A percentile compares a stretch with the other conserved stretches of the same genome.
phyloP scores from a whole-genome alignment of 2,888 invertebrate species.

The Thera britannica region DNA sequence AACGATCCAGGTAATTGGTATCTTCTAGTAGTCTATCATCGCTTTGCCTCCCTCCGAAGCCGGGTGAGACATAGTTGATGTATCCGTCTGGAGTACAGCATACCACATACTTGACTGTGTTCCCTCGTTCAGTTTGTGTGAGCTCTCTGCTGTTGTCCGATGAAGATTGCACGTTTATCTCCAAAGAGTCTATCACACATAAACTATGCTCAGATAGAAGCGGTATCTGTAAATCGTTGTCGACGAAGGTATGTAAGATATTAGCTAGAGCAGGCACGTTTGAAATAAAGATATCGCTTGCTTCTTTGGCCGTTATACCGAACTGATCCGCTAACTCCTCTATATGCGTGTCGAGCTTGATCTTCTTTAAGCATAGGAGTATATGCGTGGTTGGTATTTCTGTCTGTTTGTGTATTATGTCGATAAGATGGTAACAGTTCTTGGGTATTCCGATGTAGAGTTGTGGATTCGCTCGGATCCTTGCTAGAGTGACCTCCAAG shows the following conservation, averaged over 20 bases:
- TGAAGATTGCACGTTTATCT: conserved; percentile 1
- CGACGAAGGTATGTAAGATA: conserved; percentile 1
- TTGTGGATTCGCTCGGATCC: conserved; percentile 10
- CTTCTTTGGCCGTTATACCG: background rate
- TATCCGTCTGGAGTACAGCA: conserved; percentile 3
- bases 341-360: conserved; percentile 11
- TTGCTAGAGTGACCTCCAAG: conserved; percentile 7
- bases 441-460: conserved; percentile 17
- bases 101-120: conserved; percentile 14
- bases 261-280: conserved; percentile 1
- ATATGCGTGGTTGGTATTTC: background rate
- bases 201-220: background rate
- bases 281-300: background rate
- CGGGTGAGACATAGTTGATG: conserved; percentile 15
- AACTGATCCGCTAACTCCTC: conserved; percentile 18
- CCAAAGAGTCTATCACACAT: background rate
- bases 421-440: conserved; percentile 11
- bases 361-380: conserved; percentile 13
- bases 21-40: conserved; percentile 5
- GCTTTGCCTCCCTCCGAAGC: conserved; percentile 8
- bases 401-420: conserved; percentile 3
- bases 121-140: conserved; percentile 9
- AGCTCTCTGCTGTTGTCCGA: background rate
- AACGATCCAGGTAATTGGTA: conserved; percentile 4
- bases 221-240: background rate